These are phyloP conservation scores for Lagenorhynchus albirostris DNA, from an alignment of 2,113 vertebrate species.

Conservation along the genomic window DNA sequence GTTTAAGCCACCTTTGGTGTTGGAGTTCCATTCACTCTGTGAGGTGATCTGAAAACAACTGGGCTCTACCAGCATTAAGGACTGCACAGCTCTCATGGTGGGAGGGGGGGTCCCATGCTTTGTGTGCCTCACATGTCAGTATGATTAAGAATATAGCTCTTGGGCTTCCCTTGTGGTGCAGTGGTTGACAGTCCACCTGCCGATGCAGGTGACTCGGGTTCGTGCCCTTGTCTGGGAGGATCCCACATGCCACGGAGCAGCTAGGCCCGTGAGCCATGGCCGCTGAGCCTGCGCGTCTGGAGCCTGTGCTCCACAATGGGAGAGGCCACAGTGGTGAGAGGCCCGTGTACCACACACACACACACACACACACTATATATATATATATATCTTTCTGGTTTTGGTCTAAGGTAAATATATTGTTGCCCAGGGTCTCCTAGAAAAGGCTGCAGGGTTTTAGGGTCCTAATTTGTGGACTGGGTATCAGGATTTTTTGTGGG, in stretches of 20 bases:
- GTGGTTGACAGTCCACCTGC: too few species aligned
- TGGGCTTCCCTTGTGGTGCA: too few species aligned
- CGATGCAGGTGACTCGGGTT: too few species aligned
- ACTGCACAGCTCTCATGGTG: background rate
- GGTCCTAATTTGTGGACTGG: background rate
- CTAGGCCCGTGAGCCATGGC: too few species aligned
- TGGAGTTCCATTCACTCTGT: background rate
- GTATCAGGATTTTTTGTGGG: background rate
- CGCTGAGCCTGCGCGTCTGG: too few species aligned
- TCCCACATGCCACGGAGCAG: fast-evolving
- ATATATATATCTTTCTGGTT: background rate
- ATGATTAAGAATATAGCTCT: background rate
- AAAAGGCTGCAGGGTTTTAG: background rate
- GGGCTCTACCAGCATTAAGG: background rate
- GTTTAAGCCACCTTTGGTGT: background rate
- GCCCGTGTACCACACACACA: too few species aligned
- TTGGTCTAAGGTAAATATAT: background rate
- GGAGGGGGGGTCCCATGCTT: background rate
- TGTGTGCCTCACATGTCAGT: background rate
- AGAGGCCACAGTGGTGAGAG: too few species aligned
- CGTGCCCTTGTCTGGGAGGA: too few species aligned
- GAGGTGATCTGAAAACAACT: background rate
- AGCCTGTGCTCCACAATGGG: too few species aligned
- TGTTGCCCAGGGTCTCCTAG: background rate
- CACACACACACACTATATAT: too few species aligned